phyloP scores from a whole-genome alignment of 2,888 invertebrate genomes.

The Dicroscelio sp. region DNA sequence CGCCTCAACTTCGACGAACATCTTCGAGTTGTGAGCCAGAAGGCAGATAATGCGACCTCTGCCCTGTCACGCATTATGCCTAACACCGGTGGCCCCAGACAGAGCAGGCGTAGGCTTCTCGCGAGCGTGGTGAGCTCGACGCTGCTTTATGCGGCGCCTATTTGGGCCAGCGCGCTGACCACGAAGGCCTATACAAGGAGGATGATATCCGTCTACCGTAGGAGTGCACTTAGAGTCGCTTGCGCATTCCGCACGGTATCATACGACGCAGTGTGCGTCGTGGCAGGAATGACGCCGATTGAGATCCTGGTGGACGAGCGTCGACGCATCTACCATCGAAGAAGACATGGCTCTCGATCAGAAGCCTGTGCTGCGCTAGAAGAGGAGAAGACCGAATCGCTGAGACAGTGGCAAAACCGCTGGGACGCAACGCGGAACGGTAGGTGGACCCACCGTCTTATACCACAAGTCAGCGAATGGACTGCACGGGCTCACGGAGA shows the following conservation, averaged over 20 bases:
- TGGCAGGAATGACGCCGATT: no score
- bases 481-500: no score
- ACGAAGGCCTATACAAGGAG: background rate
- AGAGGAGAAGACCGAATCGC: background rate
- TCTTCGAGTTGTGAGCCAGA: background rate
- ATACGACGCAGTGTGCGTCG: no score
- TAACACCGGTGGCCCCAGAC: constrained; percentile 39
- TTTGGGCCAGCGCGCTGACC: constrained; percentile 8
- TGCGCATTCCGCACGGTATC: no score
- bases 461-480: no score
- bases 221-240: no score
- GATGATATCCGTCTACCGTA: background rate
- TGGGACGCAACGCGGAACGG: constrained; percentile 71
- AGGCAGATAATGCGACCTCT: no score
- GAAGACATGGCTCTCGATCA: no score
- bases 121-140: constrained; percentile 54
- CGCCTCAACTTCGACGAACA: constrained; percentile 78
- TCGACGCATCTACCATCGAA: background rate
- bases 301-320: background rate
- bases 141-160: constrained; percentile 43
- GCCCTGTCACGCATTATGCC: no score
- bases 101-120: constrained; percentile 56
- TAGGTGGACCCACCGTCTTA: no score
- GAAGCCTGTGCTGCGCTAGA: no score
- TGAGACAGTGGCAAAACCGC: constrained; percentile 60